Evolutionary conservation across 2,113 vertebrate species (phyloP).

Genomic region (Dicrurus megarhynchus): DNA sequence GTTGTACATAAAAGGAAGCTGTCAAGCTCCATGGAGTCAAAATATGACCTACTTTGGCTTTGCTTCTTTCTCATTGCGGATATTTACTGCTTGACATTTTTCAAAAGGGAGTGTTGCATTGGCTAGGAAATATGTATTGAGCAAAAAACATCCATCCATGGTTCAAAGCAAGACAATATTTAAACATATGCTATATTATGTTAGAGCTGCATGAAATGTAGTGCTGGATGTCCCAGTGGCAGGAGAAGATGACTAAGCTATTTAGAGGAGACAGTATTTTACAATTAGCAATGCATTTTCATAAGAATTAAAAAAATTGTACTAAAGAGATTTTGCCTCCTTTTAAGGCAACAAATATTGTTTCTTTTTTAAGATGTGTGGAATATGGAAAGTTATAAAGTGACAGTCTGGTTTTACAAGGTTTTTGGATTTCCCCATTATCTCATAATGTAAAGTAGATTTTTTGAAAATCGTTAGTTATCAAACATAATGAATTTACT

Average conservation of each 20-base stretch:
- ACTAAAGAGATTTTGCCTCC: neutral
- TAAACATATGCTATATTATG: neutral
- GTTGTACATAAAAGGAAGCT: neutral
- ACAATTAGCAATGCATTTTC: neutral
- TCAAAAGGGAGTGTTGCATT: neutral
- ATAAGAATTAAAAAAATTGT: neutral
- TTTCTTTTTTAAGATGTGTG: neutral
- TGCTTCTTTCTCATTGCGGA: neutral
- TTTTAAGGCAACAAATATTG: neutral
- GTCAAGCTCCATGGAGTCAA: neutral
- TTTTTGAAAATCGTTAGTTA: neutral
- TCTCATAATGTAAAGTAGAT: neutral
- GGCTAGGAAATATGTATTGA: neutral
- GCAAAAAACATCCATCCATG: neutral
- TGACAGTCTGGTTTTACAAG: neutral
- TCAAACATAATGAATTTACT: neutral
- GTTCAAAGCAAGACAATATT: neutral
- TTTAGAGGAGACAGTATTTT: neutral
- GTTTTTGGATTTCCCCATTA: neutral
- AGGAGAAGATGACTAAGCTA: neutral
- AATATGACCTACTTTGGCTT: neutral
- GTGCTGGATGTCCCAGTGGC: neutral
- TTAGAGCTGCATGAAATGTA: neutral
- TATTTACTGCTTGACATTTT: neutral
- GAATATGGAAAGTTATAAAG: neutral